Evolutionary conservation across 2,113 vertebrate species (phyloP).

Genomic region (Rhegmatorhina hoffmannsi): DNA sequence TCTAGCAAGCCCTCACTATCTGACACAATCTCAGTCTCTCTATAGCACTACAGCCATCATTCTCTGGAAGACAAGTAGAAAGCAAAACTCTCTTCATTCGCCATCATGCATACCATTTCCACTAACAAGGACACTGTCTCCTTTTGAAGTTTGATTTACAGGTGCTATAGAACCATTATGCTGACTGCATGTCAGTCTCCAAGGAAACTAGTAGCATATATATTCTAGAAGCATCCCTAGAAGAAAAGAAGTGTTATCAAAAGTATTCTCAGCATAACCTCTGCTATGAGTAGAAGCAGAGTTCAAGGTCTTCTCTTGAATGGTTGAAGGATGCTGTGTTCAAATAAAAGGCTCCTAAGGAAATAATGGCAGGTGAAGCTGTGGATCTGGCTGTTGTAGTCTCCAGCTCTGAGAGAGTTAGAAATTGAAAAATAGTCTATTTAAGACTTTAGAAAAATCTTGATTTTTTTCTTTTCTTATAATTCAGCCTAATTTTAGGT

Average conservation of each 20-base stretch:
- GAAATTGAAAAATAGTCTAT: neutral
- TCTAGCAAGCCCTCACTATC: neutral
- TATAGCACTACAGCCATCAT: neutral
- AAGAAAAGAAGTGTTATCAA: slow-evolving; percentile 52
- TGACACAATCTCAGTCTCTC: neutral
- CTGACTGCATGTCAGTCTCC: slow-evolving; percentile 55
- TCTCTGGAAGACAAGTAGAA: neutral
- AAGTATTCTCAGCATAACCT: slow-evolving; percentile 52
- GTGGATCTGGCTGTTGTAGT: neutral
- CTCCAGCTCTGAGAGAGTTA: neutral
- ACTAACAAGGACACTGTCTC: neutral
- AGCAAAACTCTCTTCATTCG: neutral
- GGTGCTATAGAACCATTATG: slow-evolving; percentile 34
- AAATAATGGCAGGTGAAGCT: slow-evolving; percentile 52
- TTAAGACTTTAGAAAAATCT: neutral
- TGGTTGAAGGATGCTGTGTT: slow-evolving; percentile 50
- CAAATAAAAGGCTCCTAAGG: slow-evolving; percentile 50
- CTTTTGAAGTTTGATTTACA: slow-evolving; percentile 47
- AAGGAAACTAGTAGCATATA: slow-evolving; percentile 61
- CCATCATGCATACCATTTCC: neutral
- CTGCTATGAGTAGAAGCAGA: slow-evolving; percentile 32
- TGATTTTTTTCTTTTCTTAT: neutral
- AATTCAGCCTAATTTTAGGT: neutral
- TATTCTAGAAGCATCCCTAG: slow-evolving; percentile 52
- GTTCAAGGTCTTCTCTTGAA: slow-evolving; percentile 63